phyloP scores from a whole-genome alignment of 2,797 vertebrate genomes.

The Enoplosus armatus region DNA sequence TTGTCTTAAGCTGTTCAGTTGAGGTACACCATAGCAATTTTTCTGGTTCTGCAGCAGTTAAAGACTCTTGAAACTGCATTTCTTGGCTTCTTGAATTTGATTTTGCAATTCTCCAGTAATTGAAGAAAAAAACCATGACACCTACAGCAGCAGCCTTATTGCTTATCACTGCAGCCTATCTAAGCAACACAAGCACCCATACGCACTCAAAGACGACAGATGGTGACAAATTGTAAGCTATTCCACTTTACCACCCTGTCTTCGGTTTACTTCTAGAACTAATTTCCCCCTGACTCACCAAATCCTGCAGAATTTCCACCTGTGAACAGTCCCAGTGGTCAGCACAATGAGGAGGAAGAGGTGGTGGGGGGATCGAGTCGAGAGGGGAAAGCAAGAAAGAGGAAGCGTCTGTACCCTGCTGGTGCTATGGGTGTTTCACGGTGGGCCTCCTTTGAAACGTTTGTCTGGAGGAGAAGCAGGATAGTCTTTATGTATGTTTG shows the following conservation, averaged over 20 bases:
- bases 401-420: constrained; percentile 53
- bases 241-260: neutral
- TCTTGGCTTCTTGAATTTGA: neutral
- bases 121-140: neutral
- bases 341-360: constrained; percentile 51
- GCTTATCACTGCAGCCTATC: neutral
- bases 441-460: constrained; percentile 57
- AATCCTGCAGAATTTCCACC: constrained; percentile 29
- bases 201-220: neutral
- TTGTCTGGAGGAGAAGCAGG: constrained; percentile 53
- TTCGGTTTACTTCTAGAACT: neutral
- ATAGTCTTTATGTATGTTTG: constrained; percentile 34
- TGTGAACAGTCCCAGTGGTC: constrained; percentile 30
- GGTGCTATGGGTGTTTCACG: constrained; percentile 57
- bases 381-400: neutral
- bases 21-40: neutral
- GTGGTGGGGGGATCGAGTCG: neutral
- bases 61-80: neutral
- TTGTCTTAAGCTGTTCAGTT: neutral
- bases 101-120: neutral
- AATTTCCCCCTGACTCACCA: constrained; percentile 35
- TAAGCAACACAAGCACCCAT: neutral
- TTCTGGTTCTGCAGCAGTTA: neutral
- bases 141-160: neutral
- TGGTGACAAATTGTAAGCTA: constrained; percentile 8